Percentiles rank a stretch among this genome's conserved stretches.
phyloP scores from a whole-genome alignment of 2,797 vertebrate species.

The Tadarida brasiliensis region DNA sequence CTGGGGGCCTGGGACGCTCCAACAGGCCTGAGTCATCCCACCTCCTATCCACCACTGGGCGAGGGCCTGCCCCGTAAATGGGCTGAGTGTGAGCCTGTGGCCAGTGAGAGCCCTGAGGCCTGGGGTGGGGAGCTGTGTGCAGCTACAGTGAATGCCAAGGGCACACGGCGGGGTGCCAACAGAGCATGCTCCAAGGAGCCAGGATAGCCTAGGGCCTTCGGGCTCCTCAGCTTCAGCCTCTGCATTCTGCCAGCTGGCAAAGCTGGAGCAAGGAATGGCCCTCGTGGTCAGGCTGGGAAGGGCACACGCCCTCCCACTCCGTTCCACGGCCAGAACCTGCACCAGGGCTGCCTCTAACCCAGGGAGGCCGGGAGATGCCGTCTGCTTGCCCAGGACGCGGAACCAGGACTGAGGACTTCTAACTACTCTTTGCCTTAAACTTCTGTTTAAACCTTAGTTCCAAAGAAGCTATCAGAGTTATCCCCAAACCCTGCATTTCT shows the following conservation, averaged over 20 bases:
- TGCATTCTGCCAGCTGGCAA: background rate
- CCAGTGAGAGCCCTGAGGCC: background rate
- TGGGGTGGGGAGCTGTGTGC: background rate
- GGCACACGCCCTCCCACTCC: too few species aligned
- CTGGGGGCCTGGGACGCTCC: too few species aligned
- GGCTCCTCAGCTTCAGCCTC: background rate
- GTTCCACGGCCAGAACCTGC: background rate
- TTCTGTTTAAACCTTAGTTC: background rate
- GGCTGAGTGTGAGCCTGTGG: too few species aligned
- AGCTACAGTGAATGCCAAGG: background rate
- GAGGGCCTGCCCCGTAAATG: background rate
- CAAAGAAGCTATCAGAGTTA: background rate
- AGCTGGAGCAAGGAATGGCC: background rate
- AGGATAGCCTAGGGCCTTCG: background rate
- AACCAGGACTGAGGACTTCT: background rate
- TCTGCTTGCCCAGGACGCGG: background rate
- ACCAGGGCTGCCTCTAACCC: background rate
- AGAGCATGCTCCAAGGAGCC: fast-evolving
- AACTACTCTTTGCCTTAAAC: background rate
- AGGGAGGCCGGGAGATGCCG: fast-evolving
- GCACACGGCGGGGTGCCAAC: background rate
- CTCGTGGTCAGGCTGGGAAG: background rate
- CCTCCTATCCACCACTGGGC: background rate
- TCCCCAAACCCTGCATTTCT: background rate
- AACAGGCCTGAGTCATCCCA: too few species aligned